Evolutionary conservation across 2,113 vertebrate genomes (phyloP), one percentile per base, ranked within the genome.

Genomic region (Progne subis): DNA sequence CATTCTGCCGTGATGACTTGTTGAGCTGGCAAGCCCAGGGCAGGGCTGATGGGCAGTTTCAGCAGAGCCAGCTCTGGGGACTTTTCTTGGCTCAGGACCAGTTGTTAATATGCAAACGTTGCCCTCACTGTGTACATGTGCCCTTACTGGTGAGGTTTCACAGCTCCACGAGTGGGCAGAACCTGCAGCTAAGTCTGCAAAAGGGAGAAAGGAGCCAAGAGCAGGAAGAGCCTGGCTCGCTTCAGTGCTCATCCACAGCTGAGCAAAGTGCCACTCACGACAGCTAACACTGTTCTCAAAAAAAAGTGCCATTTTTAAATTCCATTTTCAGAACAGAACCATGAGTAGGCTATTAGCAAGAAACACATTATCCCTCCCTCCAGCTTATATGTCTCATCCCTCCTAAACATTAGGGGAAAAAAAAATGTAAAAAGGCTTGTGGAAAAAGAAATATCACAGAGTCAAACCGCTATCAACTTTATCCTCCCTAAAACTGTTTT

Each of bases 291-390:
- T 20, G 12, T 8, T 46, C 77, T 61, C 53, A 32, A 39, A 88
- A 76, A 76, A 61, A 88, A 8, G 5, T 81, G 86, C 52, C 63
- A 90, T 68, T 81, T 89, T 37, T 0, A 60, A 92, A 81, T 76
- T 46, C 43, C 43, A 32, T 90, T 95, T 95, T 95, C 92, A 94
- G 69, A 93, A 88, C 78, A 95, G 91, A 94, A 90, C 52, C 47
- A 84, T 23, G 13, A 68, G 37, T 23, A 68, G 43, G 47, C 19
- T n/a, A 46, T 28, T 34, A 67, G 29, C 49, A 59, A 90, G 55
- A 79, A 93, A 90, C 0, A 2, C 44, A 39, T 46, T 71, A 49
- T 75, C 17, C 28, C 46, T 59, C 70, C 16, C 68, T 88, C 49
- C 26, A 32, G 26, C 34, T 85, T 65, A 2, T 39, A 12, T 2